Base-by-base conservation (phyloP, 2,797 vertebrate genomes). In the Lepus townsendii region DNA sequence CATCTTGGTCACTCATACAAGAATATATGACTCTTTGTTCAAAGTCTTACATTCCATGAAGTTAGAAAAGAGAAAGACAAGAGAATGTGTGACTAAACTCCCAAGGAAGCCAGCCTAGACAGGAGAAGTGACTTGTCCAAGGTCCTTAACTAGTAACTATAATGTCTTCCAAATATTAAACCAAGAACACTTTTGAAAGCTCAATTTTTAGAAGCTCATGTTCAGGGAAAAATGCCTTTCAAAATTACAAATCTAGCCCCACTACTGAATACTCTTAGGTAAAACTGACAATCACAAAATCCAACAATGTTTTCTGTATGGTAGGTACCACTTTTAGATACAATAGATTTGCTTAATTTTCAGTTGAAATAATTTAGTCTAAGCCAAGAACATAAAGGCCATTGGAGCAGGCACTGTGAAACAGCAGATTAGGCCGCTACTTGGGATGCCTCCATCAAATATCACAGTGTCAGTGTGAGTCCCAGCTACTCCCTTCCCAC, bases 241-340 rank as follows among this genome's bases (percentile, higher is more conserved):
- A 95, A 94, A 93, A 90, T 95, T 88, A 62, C 50, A 95, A 79
- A 86, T 73, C 78, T 35, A 96, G 66, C n/a, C 52, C 92, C 19
- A 92, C 57, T 82, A 82, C 24, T 83, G 30, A 93, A 72, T 66
- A 77, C 52, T 75, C 75, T 94, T 84, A 52, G 52, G 52, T 60
- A 94, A 79, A 92, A 94, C 73, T 47, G 57, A 84, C 42, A 85
- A 84, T 22, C 22, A 68, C 66, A 76, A 91, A 92, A 95, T 78
- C 12, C 22, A 96, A 85, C 24, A 83, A 90, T 82, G 38, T 50
- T 92, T 92, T 88, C 68, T 77, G n/a, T 80, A 54, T 32, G 66
- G 50, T 26, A 88, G 57, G 60, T 83, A 95, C 17, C 82, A 91
- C 54, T 62, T 88, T 90, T 57, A 94, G 20, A 79, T 66, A 88